Percentiles rank a stretch among this genome's conserved stretches.
Conservation (phyloP, 1,140 invertebrate species). For the Nixonia krombeini region DNA sequence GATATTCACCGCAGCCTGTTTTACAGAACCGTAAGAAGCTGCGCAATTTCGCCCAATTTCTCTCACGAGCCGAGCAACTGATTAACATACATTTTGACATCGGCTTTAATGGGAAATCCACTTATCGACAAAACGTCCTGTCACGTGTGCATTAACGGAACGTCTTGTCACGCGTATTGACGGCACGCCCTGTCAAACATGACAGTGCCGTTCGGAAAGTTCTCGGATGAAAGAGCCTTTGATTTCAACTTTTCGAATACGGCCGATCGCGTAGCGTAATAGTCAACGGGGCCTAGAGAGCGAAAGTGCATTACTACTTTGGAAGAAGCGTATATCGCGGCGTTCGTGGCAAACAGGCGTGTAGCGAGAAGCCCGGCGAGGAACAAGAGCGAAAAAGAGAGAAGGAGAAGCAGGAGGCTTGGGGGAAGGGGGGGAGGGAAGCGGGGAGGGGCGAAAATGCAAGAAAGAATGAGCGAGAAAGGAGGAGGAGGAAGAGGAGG, state of each 20-base stretch:
- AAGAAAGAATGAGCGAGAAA: slow-evolving; percentile 8
- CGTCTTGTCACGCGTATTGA: no score
- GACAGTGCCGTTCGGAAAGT: no score
- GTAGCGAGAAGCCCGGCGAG: slow-evolving; percentile 35
- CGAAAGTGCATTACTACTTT: slow-evolving; percentile 38
- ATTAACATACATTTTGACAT: no score
- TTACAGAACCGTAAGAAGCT: no score
- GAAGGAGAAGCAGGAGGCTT: slow-evolving; percentile 16
- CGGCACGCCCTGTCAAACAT: no score
- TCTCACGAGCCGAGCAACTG: no score
- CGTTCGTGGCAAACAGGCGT: slow-evolving; percentile 35
- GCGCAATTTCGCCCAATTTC: no score
- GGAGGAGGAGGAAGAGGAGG: slow-evolving; percentile 12
- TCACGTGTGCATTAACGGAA: no score
- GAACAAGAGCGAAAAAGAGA: slow-evolving; percentile 43
- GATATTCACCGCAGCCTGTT: no score
- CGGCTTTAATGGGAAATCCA: no score
- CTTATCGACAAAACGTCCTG: no score
- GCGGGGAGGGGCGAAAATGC: slow-evolving; percentile 29
- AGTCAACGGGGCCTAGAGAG: slow-evolving; percentile 23
- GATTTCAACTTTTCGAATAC: background rate
- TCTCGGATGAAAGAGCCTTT: no score
- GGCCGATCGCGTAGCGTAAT: background rate
- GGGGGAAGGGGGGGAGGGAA: background rate
- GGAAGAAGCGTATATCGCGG: slow-evolving; percentile 1